Evolutionary conservation across 2,888 invertebrate genomes (phyloP), one percentile per base, ranked within the genome.

Genomic region (Drosophila yooni): DNA sequence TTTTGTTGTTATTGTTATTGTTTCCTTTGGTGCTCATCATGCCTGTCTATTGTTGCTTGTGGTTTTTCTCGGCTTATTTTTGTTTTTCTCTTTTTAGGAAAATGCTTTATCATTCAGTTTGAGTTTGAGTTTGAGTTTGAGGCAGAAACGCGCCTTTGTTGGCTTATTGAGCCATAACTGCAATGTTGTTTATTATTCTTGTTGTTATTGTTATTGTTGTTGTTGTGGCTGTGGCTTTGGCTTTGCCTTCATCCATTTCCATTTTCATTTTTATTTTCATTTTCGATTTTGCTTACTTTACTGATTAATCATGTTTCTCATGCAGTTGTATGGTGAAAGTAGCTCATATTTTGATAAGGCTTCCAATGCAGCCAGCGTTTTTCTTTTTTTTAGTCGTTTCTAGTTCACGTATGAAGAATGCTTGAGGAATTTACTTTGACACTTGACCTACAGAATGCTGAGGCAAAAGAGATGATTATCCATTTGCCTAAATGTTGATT

Each of bases 101-200:
- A 82, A 77, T 82, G 89, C 89, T 73, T 77, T 70, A 79, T 87
- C 86, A 81, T 81, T 58, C 56, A 70, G 62, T 53, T 57, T 18
- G 34, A 18, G 52, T 31, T 33, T 10, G 21, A 52, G 7, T 31
- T 75, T 51, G 63, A 67, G 65, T 52, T 25, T 56, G 63, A 36
- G 66, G 82, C 71, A 58, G 61, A 63, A 74, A 63, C 71, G 54
- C 75, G 74, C 77, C 89, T 85, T 76, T 83, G 84, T 85, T 86
- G 74, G 73, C 85, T 88, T 86, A 88, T 84, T 86, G 89, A 85
- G 85, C 82, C 89, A 74, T 81, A 88, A 88, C 85, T 89, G 90
- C 83, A 89, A 79, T 82, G 74, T 79, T 83, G 81, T 80, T 76
- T 76, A 51, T 81, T 70, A 69, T 76, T 53, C 31, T 50, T 63